Evolutionary conservation across 2,113 vertebrate genomes (phyloP).

Genomic region (Propithecus coquereli): DNA sequence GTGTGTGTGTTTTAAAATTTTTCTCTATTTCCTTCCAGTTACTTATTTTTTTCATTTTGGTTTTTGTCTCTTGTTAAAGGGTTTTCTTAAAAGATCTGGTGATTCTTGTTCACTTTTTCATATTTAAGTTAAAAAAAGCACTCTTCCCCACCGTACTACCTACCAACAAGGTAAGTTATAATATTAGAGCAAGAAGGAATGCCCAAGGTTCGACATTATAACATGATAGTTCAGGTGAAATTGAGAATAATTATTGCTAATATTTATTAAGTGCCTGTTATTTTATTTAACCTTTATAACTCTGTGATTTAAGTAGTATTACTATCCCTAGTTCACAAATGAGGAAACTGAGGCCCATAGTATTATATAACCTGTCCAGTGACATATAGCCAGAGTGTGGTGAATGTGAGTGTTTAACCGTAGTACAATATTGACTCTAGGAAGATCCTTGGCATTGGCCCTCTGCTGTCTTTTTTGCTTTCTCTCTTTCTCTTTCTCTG

Average conservation of each 20-base stretch:
- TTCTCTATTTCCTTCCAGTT: neutral
- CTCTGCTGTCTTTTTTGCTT: neutral
- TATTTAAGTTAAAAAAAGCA: neutral
- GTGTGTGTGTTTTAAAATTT: neutral
- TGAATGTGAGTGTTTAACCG: neutral
- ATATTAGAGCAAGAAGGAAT: neutral
- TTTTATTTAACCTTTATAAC: neutral
- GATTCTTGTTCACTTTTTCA: neutral
- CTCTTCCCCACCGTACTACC: neutral
- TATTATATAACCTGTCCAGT: neutral
- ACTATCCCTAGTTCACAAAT: neutral
- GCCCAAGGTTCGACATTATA: neutral
- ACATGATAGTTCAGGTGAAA: neutral
- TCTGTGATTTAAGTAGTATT: neutral
- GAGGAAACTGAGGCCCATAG: neutral
- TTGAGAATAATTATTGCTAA: neutral
- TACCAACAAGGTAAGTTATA: neutral
- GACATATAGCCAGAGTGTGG: neutral
- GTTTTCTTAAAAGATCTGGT: conserved; percentile 12
- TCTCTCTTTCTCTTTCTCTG: neutral
- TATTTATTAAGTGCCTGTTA: neutral
- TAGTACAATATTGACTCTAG: neutral
- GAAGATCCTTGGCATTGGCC: neutral
- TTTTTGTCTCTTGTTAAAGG: neutral
- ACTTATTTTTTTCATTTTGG: neutral